Conservation (phyloP, 2,888 invertebrate genomes). For the Pandemis heparana region DNA sequence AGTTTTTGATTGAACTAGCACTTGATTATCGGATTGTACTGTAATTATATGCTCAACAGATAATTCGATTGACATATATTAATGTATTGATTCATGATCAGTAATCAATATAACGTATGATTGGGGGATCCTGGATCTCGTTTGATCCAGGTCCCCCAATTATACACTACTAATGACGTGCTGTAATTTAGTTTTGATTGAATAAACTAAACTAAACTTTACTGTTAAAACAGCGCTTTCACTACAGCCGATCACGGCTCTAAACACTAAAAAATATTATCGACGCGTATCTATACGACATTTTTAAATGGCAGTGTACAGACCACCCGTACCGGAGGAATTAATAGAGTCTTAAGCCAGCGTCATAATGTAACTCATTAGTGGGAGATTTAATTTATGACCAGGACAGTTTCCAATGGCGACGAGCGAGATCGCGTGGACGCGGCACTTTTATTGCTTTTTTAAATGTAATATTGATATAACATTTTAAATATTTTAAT, state of each 20-base stretch:
- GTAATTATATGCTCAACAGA: too few relatives aligned
- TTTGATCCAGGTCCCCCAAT: too few relatives aligned
- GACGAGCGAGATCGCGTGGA: constrained; percentile 47
- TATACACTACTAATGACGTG: too few relatives aligned
- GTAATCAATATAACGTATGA: too few relatives aligned
- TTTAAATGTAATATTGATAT: neutral
- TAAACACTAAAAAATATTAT: constrained; percentile 5
- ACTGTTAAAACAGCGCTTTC: neutral
- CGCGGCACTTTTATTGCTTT: constrained; percentile 46
- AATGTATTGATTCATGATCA: too few relatives aligned
- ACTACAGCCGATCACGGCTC: constrained; percentile 11
- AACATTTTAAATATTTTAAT: neutral
- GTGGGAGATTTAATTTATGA: constrained; percentile 72
- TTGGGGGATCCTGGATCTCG: too few relatives aligned
- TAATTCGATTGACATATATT: too few relatives aligned
- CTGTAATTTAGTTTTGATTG: too few relatives aligned
- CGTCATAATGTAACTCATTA: constrained; percentile 79
- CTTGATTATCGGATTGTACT: too few relatives aligned
- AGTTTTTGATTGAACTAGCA: too few relatives aligned
- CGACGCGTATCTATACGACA: constrained; percentile 32
- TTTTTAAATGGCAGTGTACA: constrained; percentile 26
- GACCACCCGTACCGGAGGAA: constrained; percentile 66
- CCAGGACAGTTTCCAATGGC: constrained; percentile 60
- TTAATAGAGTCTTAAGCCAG: constrained; percentile 67
- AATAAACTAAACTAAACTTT: neutral